These are phyloP conservation scores for Aegotheles bennettii DNA, from an alignment of 2,113 vertebrate genomes.

Conservation along the genomic window DNA sequence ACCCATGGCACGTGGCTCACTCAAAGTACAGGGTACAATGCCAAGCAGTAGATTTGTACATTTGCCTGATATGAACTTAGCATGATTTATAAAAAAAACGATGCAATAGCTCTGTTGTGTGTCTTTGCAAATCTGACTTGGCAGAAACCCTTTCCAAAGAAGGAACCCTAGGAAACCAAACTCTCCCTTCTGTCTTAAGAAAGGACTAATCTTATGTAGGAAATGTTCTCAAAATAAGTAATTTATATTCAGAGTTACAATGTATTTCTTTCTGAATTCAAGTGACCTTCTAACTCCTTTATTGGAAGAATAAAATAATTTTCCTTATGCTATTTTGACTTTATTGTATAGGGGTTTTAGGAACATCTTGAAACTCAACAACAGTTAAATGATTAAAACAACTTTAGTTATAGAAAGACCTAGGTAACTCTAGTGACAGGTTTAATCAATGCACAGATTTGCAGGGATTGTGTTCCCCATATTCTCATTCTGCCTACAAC, in stretches of 20 bases:
- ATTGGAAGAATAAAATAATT: not conserved
- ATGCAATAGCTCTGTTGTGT: not conserved
- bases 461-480: not conserved
- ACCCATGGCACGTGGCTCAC: constrained; percentile 50
- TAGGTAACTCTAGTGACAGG: not conserved
- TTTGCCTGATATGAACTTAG: constrained; percentile 45
- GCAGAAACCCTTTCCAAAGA: not conserved
- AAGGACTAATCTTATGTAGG: not conserved
- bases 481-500: not conserved
- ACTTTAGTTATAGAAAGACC: not conserved
- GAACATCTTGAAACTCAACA: not conserved
- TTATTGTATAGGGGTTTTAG: not conserved
- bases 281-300: not conserved
- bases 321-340: not conserved
- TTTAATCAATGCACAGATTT: not conserved
- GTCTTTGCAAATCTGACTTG: not conserved
- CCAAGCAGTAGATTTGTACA: constrained; percentile 25
- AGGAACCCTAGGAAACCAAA: not conserved
- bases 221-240: not conserved
- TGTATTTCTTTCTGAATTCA: not conserved
- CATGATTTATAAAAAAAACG: not conserved
- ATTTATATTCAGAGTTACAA: not conserved
- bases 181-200: not conserved
- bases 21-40: not conserved
- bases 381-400: not conserved